A percentile compares a stretch with the other conserved stretches of the same genome.
These are phyloP conservation scores for Antheraea yamamai DNA, from an alignment of 2,888 invertebrate species.

Conservation along the genomic window DNA sequence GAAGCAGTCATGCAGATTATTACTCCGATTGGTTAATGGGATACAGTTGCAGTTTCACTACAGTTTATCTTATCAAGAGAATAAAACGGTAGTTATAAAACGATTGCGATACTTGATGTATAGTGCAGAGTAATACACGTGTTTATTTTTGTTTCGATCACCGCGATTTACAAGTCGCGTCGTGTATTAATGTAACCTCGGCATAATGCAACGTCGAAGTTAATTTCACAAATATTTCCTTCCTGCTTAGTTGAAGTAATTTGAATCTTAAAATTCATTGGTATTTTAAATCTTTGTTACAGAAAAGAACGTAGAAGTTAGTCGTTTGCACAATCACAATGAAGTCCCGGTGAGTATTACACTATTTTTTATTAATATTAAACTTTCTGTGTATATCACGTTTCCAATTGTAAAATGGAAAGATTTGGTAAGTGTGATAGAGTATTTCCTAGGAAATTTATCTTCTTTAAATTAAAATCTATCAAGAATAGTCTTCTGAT, in stretches of 20 bases:
- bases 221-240: neutral
- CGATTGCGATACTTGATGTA: neutral
- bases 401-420: too few relatives aligned
- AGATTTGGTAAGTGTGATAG: too few relatives aligned
- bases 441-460: too few relatives aligned
- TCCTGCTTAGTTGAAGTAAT: conserved; percentile 6
- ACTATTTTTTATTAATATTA: neutral
- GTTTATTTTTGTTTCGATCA: neutral
- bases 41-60: neutral
- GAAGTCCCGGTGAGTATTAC: conserved; percentile 67
- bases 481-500: too few relatives aligned
- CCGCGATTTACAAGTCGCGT: too few relatives aligned
- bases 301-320: conserved; percentile 46
- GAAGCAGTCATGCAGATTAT: neutral
- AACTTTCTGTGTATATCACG: too few relatives aligned
- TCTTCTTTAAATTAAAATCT: too few relatives aligned
- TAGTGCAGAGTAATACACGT: neutral
- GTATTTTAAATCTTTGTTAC: conserved; percentile 45
- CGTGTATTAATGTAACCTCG: neutral
- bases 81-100: neutral
- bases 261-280: neutral
- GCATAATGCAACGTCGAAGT: neutral
- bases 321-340: conserved; percentile 43
- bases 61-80: neutral
- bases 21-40: neutral